A percentile compares a stretch with the other conserved stretches of the same genome.
Conservation (phyloP, 2,888 invertebrate genomes). For the Parnassius mnemosyne region DNA sequence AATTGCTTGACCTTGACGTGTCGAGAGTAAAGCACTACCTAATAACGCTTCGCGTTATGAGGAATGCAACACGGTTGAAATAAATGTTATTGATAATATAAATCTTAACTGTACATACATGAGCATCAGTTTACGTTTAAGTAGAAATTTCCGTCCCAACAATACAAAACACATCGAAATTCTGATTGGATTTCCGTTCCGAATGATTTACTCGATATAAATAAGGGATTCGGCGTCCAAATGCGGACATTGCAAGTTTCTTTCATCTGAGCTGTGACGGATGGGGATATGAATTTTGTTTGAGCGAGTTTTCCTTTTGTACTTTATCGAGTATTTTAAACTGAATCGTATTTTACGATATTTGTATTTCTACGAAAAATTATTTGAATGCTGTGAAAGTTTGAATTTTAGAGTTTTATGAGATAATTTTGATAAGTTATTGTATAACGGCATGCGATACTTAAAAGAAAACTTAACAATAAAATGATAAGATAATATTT, state of each 20-base stretch:
- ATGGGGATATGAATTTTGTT: constrained; percentile 31
- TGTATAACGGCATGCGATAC: too few relatives aligned
- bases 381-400: too few relatives aligned
- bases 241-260: constrained; percentile 40
- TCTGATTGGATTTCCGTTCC: constrained; percentile 64
- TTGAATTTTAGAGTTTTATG: too few relatives aligned
- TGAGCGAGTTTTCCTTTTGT: constrained; percentile 34
- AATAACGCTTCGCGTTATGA: too few relatives aligned
- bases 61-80: not conserved
- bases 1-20: too few relatives aligned
- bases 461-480: too few relatives aligned
- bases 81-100: constrained; percentile 14
- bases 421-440: too few relatives aligned
- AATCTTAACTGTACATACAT: constrained; percentile 14
- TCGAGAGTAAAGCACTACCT: too few relatives aligned
- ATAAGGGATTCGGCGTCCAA: constrained; percentile 44
- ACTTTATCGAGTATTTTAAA: constrained; percentile 32
- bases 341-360: not conserved
- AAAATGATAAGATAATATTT: too few relatives aligned
- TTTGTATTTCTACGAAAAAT: constrained; percentile 16
- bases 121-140: constrained; percentile 12
- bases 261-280: constrained; percentile 35
- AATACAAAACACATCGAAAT: constrained; percentile 40
- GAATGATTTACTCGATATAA: constrained; percentile 61
- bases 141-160: constrained; percentile 19